Base-by-base conservation (phyloP, 2,113 vertebrate species). In the Ailuropoda melanoleuca region DNA sequence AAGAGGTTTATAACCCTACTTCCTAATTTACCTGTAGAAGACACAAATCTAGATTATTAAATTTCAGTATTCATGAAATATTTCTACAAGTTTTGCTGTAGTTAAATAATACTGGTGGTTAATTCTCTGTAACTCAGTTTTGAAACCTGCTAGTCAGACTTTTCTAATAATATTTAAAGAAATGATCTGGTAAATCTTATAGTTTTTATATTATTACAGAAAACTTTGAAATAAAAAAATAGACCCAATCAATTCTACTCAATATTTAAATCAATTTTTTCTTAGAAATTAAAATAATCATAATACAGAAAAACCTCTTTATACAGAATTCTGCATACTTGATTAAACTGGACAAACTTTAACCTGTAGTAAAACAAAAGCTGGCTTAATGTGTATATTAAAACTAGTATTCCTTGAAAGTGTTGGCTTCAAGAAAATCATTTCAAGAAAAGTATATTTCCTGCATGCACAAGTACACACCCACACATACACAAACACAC, bases 291-390 rank as follows among this genome's bases (percentile, higher is more conserved):
- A 31, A 96, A 98, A 97, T 97, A 19, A 94, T 87, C 91, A 84
- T 29, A 80, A 95, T 95, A 85, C 43, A 97, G 92, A 98, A 98
- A 97, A 92, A 72, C 10, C 85, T 96, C 11, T 95, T 98, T 93
- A 97, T n/a, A 92, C 11, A 90, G 62, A 97, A 91, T 91, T 89
- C 24, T 93, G 74, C 15, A 92, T 55, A 43, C 68, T n/a, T 95
- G 70, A 88, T 88, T 96, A 94, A 90, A 90, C 14, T 93, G 8
- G 34, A 96, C 97, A 98, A 98, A 99, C 97, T 98, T 98, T 96
- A 72, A 66, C 86, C 97, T 98, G 77, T 46, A 98, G 92, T 88
- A 96, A 97, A 97, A 92, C 66, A 98, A 97, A 88, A 94, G n/a
- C 9, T 95, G 43, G 13, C 34, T 97, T 91, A 97, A 92, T 93